Conservation (phyloP, 2,113 vertebrate genomes). For the Trogon melanurus region DNA sequence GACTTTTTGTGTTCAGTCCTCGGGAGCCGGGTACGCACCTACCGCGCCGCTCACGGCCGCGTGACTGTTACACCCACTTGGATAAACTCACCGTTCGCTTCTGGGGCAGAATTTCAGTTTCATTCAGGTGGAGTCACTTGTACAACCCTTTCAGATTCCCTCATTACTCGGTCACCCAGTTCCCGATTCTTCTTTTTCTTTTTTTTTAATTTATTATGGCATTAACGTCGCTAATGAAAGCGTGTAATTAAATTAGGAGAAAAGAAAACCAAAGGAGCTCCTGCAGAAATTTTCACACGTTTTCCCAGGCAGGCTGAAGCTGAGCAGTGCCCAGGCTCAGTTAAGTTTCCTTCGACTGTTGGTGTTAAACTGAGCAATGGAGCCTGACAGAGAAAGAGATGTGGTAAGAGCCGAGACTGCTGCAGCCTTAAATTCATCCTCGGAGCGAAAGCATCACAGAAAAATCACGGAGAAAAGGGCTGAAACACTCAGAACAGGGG, state of each 20-base stretch:
- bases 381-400: background rate
- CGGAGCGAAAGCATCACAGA: background rate
- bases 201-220: accelerated
- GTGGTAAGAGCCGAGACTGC: background rate
- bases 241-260: accelerated
- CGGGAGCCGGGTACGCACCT: background rate
- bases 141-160: background rate
- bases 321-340: background rate
- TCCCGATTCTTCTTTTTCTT: background rate
- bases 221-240: background rate
- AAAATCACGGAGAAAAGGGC: background rate
- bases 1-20: accelerated
- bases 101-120: background rate
- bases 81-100: background rate
- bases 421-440: background rate
- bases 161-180: background rate
- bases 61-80: accelerated
- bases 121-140: background rate
- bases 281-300: background rate
- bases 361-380: background rate
- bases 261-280: background rate
- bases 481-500: background rate
- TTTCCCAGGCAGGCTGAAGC: background rate
- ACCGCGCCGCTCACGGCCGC: accelerated
- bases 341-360: background rate